A percentile compares a stretch with the other conserved stretches of the same genome.
These are phyloP conservation scores for Limnephilus lunatus DNA, from an alignment of 2,888 invertebrate species.

Conservation along the genomic window DNA sequence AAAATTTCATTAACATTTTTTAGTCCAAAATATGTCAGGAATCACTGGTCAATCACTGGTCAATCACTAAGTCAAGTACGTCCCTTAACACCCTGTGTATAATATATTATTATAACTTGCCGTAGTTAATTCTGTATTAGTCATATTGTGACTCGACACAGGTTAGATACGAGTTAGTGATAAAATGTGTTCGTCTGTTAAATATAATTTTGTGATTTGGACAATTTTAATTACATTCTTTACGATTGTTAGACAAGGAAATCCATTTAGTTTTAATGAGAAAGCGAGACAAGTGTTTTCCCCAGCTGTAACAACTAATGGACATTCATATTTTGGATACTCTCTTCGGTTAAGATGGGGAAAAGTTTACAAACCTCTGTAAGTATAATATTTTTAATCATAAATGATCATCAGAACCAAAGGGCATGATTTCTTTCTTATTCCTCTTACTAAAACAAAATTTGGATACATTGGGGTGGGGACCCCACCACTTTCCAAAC, in stretches of 20 bases:
- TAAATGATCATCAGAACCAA: no score
- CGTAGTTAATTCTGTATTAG: background rate
- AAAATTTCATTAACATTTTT: no score
- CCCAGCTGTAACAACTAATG: background rate
- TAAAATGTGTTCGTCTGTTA: background rate
- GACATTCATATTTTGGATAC: background rate
- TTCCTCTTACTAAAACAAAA: no score
- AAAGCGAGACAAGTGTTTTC: background rate
- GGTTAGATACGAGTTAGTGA: background rate
- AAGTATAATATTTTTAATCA: background rate
- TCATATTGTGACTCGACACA: background rate
- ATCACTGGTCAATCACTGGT: no score
- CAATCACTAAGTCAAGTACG: no score
- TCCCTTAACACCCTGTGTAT: no score
- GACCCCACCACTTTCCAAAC: no score
- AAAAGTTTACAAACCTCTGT: background rate
- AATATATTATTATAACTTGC: background rate
- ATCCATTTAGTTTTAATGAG: background rate
- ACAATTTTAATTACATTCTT: background rate
- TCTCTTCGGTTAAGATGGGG: background rate
- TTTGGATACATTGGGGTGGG: no score
- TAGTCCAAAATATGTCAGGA: no score
- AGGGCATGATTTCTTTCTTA: no score
- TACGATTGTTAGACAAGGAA: background rate
- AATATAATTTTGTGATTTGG: background rate